phyloP scores from a whole-genome alignment of 2,888 invertebrate species.

The Cinara cedri region DNA sequence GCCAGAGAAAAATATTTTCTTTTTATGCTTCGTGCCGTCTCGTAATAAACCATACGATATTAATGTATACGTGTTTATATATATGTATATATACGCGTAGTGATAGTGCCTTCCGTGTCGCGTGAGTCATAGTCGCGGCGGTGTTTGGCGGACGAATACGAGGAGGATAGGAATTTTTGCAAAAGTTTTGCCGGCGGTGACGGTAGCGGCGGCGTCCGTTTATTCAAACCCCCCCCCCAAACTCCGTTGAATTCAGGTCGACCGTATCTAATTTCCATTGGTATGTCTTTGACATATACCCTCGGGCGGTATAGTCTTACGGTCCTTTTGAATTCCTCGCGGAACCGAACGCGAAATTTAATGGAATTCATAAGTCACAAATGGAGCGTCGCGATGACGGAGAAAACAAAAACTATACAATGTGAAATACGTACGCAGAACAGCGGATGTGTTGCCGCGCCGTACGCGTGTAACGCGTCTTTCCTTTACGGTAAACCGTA shows the following conservation, averaged over 20 bases:
- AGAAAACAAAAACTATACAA: background rate
- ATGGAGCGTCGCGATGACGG: background rate
- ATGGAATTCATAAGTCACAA: conserved; percentile 31
- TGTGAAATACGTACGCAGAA: conserved; percentile 7
- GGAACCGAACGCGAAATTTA: conserved; percentile 32
- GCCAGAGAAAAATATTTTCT: conserved; percentile 21
- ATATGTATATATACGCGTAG: background rate
- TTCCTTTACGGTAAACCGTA: no score
- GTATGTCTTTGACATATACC: conserved; percentile 51
- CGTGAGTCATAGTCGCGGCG: conserved; percentile 15
- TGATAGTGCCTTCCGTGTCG: conserved; percentile 20
- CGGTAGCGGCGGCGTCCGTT: conserved; percentile 1
- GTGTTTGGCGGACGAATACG: conserved; percentile 34
- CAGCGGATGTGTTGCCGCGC: background rate
- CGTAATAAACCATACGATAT: no score
- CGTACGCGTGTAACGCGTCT: no score
- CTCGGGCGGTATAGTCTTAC: conserved; percentile 9
- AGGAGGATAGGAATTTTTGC: conserved; percentile 37
- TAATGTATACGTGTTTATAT: background rate
- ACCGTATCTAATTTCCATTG: conserved; percentile 54
- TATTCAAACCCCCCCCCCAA: conserved; percentile 47
- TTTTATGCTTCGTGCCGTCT: conserved; percentile 24
- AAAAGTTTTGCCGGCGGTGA: conserved; percentile 24
- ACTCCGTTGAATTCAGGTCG: conserved; percentile 46
- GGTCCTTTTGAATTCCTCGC: conserved; percentile 32